phyloP scores from a whole-genome alignment of 2,888 invertebrate species.

The Pocota personata region DNA sequence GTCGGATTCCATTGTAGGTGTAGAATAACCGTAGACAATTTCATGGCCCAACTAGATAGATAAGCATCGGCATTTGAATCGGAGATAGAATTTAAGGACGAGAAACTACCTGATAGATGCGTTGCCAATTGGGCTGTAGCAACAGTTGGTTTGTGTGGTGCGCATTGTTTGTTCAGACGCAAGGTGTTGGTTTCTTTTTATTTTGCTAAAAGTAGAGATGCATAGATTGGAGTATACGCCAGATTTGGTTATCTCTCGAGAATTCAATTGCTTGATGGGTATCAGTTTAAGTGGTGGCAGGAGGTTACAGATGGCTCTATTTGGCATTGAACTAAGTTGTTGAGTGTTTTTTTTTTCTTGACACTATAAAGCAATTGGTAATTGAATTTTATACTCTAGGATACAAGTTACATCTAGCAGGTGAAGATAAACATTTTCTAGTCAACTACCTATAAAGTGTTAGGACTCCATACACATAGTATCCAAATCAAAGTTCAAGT shows the following conservation, averaged over 20 bases:
- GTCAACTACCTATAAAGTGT: no score
- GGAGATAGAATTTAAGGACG: conserved; percentile 26
- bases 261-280: conserved; percentile 56
- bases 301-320: conserved; percentile 61
- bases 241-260: conserved; percentile 62
- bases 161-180: conserved; percentile 63
- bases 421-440: no score
- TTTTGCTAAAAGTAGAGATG: conserved; percentile 31
- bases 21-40: conserved; percentile 63
- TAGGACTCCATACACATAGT: no score
- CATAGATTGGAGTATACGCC: conserved; percentile 36
- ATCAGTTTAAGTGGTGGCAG: conserved; percentile 62
- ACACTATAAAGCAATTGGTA: no score
- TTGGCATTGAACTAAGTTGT: conserved; percentile 23
- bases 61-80: conserved; percentile 55
- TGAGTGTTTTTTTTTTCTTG: conserved; percentile 7
- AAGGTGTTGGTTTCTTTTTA: conserved; percentile 50
- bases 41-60: conserved; percentile 55
- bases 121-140: conserved; percentile 61
- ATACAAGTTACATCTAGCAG: no score
- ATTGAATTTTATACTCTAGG: no score
- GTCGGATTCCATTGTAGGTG: conserved; percentile 30
- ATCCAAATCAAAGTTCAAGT: no score
- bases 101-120: conserved; percentile 61
- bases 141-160: conserved; percentile 68